These are phyloP conservation scores for Anoplius nigerrimus DNA, from an alignment of 2,888 invertebrate genomes.

Conservation along the genomic window DNA sequence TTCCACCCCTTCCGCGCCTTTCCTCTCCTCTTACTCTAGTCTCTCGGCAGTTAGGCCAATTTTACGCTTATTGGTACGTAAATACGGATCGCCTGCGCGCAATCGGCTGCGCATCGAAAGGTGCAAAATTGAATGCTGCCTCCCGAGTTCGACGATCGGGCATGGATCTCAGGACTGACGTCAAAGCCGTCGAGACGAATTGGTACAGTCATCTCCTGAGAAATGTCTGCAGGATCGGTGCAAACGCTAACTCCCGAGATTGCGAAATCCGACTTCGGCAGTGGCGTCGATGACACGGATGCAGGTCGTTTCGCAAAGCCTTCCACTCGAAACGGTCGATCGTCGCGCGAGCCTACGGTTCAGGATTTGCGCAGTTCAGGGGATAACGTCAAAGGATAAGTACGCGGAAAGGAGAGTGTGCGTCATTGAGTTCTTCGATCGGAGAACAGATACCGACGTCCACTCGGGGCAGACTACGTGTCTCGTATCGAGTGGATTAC, in stretches of 20 bases:
- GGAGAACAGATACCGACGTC: not conserved
- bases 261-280: too few species aligned
- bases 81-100: conserved; percentile 60
- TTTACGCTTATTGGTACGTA: conserved; percentile 73
- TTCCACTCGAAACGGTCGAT: too few species aligned
- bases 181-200: conserved; percentile 33
- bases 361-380: not conserved
- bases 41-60: conserved; percentile 68
- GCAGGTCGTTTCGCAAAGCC: too few species aligned
- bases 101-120: conserved; percentile 2
- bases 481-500: not conserved
- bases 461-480: not conserved
- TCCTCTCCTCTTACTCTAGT: conserved; percentile 7
- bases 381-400: too few species aligned
- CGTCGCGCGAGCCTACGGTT: not conserved
- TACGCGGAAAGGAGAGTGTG: too few species aligned
- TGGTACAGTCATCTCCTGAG: conserved; percentile 10
- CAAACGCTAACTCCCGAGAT: too few species aligned
- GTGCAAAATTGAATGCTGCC: not conserved
- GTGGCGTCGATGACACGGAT: too few species aligned
- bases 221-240: not conserved
- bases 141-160: not conserved
- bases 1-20: not conserved
- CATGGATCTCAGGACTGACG: conserved; percentile 18
- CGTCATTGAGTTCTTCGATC: too few species aligned